Base-by-base conservation (phyloP, 2,888 invertebrate species). In the Cacoxenus indagator region DNA sequence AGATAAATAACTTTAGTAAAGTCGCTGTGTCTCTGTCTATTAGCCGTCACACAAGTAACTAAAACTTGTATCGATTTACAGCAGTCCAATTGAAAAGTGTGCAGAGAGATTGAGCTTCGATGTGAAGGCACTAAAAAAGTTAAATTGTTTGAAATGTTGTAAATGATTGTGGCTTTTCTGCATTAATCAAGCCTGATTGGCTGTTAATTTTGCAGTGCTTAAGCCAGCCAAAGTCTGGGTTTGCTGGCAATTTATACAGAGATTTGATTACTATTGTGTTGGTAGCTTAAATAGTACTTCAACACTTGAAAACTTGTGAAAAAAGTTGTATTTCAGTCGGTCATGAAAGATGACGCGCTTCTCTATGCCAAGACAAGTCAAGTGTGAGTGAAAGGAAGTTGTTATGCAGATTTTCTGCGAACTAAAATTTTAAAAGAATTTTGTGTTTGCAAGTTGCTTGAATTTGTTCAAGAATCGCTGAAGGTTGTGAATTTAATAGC, bases 1-100 rank as follows among this genome's bases (percentile, higher is more conserved):
- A 70, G 59, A 78, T 73, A 76, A 70, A 72, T 73, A 81, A 83
- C 72, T 82, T 77, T 81, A 79, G 81, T 75, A 80, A 75, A 78
- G 75, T 75, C 19, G 19, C 54, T 26, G 55, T 29, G 29, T 22
- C 22, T 59, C 19, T 59, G 22, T 51, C 48, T 51, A 51, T 37
- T 37, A 19, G 27, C 17, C 62, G 14, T 29, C 14, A 1, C 8
- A 29, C 24, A 19, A 26, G 14, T 64, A 43, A 5, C 17, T 37
- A 46, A n/a, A 64, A 55, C n/a, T 29, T 27, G 24, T 54, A 55
- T 43, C 62, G 55, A 64, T 64, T 48, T 48, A 48, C 19, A 6
- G 48, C n/a, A 37, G 9, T 37, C 14, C 37, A 2, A 37, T 37
- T 37, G 37, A 37, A 37, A 37, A 37, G 37, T 37, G 37, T 11